A percentile compares a stretch with the other conserved stretches of the same genome.
phyloP scores from a whole-genome alignment of 2,888 invertebrate genomes.

The Eumerus sabulonum region DNA sequence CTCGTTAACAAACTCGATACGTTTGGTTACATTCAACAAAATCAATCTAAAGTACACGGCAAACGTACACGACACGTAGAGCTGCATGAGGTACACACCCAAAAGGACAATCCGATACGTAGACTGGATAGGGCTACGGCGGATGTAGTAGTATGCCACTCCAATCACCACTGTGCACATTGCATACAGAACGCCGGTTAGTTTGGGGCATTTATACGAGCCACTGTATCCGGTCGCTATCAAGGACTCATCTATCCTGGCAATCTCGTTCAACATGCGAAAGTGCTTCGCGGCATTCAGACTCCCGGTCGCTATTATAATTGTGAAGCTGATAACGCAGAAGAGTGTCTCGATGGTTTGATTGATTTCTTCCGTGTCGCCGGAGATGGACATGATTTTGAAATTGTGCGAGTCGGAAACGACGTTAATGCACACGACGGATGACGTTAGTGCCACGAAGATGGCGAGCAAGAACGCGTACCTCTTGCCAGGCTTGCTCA shows the following conservation, averaged over 20 bases:
- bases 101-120: conserved; percentile 69
- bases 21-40: conserved; percentile 70
- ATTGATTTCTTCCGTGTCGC: conserved; percentile 74
- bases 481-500: conserved; percentile 60
- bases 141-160: conserved; percentile 72
- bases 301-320: conserved; percentile 71
- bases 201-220: conserved; percentile 69
- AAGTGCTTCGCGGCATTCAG: conserved; percentile 71
- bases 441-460: conserved; percentile 56
- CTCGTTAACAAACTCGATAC: conserved; percentile 72
- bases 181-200: conserved; percentile 52
- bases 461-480: conserved; percentile 69
- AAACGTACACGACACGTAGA: conserved; percentile 71
- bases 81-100: conserved; percentile 71
- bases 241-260: conserved; percentile 72
- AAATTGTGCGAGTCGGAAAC: conserved; percentile 70
- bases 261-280: conserved; percentile 71
- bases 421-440: conserved; percentile 68
- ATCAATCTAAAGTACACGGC: conserved; percentile 71
- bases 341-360: conserved; percentile 74
- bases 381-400: conserved; percentile 70
- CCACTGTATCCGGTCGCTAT: conserved; percentile 68
- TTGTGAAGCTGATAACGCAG: conserved; percentile 73
- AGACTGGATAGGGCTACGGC: conserved; percentile 66
- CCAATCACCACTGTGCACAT: conserved; percentile 65